Conservation (phyloP, 37 sponge, comb jelly and placozoan species). For the Tethya wilhelma region DNA sequence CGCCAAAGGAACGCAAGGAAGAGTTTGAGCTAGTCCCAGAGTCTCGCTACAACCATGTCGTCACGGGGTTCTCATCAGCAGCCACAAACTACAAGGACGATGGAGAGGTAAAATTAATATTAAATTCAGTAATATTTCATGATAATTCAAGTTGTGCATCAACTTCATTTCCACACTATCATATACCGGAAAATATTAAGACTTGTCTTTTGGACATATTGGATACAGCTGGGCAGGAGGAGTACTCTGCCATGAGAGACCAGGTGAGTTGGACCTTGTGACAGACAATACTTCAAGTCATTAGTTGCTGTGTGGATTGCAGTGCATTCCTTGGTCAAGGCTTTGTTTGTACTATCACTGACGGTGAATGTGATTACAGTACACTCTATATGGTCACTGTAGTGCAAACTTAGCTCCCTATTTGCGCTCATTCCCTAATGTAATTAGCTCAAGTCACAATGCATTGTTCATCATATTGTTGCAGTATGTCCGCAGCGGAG, state of each 20-base stretch:
- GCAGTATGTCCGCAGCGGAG: slow-evolving; percentile 79
- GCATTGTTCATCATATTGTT: background rate
- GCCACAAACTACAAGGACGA: slow-evolving; percentile 58
- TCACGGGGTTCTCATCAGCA: slow-evolving; percentile 27
- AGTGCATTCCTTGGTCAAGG: too few species aligned
- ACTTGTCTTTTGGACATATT: slow-evolving; percentile 95
- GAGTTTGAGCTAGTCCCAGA: slow-evolving; percentile 78
- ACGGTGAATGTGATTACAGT: too few species aligned
- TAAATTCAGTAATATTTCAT: background rate
- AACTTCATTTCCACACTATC: slow-evolving; percentile 15
- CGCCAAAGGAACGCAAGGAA: slow-evolving; percentile 37
- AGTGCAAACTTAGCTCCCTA: too few species aligned
- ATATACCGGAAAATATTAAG: too few species aligned
- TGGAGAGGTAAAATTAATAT: slow-evolving; percentile 64
- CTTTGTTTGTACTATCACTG: too few species aligned
- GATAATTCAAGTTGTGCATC: background rate
- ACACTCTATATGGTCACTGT: too few species aligned
- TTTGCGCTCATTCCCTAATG: too few species aligned
- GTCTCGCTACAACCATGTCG: slow-evolving; percentile 49
- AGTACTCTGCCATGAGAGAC: slow-evolving; percentile 96
- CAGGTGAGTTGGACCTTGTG: slow-evolving; percentile 58
- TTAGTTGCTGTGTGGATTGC: too few species aligned
- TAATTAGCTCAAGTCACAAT: too few species aligned
- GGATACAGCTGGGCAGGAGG: slow-evolving; percentile 99
- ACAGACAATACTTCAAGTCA: too few species aligned